Conservation (phyloP, 2,113 vertebrate genomes). For the Leucosticte australis region DNA sequence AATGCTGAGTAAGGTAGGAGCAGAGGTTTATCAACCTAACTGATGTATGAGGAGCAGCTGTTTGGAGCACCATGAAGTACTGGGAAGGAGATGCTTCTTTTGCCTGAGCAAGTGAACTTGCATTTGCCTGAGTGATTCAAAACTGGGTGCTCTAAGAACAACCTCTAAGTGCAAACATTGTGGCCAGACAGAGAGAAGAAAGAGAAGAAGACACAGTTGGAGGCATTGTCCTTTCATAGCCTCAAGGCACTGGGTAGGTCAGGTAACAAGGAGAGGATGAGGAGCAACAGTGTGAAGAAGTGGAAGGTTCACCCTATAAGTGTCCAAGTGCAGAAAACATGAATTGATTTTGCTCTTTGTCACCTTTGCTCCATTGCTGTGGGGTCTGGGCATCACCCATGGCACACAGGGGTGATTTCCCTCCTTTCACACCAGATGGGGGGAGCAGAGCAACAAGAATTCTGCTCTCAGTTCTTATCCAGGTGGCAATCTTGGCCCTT, state of each 20-base stretch:
- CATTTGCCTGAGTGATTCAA: neutral
- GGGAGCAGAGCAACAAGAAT: neutral
- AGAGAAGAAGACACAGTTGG: neutral
- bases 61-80: neutral
- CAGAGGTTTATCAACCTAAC: neutral
- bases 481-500: neutral
- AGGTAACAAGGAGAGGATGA: neutral
- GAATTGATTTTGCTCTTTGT: neutral
- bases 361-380: neutral
- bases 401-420: neutral
- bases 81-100: neutral
- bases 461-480: neutral
- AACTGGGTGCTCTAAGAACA: neutral
- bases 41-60: neutral
- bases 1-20: rapidly evolving
- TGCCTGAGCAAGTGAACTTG: neutral
- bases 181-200: neutral
- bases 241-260: neutral
- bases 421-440: neutral
- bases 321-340: neutral
- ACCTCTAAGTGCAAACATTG: neutral
- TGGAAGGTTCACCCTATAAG: neutral
- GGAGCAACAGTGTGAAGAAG: neutral
- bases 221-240: neutral
- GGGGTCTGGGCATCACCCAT: neutral